Evolutionary conservation across 92 coral and sea anemone genomes (phyloP).

Genomic region (Parazoanthus atlanticus): DNA sequence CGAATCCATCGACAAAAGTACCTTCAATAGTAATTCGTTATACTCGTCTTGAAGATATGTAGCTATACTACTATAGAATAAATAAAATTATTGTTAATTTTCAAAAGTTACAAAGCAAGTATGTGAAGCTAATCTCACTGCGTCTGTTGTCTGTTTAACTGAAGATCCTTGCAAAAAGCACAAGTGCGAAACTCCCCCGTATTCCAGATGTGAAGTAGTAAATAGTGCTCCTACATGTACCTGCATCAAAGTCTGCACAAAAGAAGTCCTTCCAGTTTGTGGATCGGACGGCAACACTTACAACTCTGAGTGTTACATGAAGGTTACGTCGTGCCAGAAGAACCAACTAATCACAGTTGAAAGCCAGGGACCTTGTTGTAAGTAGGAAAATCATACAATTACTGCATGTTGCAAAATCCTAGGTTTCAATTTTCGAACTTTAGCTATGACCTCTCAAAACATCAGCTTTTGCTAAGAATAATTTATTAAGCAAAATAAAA

Average conservation of each 20-base stretch:
- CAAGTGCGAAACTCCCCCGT: slow-evolving; percentile 43
- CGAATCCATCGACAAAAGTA: no score
- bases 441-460: not conserved
- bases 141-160: not conserved
- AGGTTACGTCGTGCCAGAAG: slow-evolving; percentile 38
- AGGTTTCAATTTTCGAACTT: not conserved
- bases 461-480: not conserved
- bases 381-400: not conserved
- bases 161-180: slow-evolving; percentile 38
- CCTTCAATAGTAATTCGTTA: no score
- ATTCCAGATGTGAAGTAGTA: slow-evolving; percentile 61
- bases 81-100: no score
- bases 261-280: slow-evolving; percentile 12
- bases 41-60: not conserved
- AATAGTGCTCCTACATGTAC: slow-evolving; percentile 56
- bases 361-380: slow-evolving; percentile 26
- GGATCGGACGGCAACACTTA: slow-evolving; percentile 34
- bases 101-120: no score
- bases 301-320: slow-evolving; percentile 31
- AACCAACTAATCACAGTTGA: slow-evolving; percentile 4
- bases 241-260: slow-evolving; percentile 48
- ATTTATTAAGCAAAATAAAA: no score
- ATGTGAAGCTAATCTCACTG: not conserved
- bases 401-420: not conserved
- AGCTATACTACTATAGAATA: no score